Evolutionary conservation across 2,888 invertebrate species (phyloP).

Genomic region (Tricholauxania praeusta): DNA sequence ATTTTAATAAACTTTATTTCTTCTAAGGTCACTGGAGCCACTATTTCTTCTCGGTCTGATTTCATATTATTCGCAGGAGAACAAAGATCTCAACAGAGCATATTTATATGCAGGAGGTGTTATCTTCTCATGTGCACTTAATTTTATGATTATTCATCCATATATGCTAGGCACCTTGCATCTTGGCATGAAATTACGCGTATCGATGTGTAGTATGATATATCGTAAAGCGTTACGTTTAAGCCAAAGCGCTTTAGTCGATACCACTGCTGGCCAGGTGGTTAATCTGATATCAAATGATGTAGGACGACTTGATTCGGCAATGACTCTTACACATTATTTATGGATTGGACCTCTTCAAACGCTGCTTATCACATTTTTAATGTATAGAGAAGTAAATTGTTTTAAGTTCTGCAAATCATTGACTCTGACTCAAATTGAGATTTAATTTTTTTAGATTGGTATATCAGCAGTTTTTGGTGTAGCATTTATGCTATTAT

Average conservation of each 20-base stretch:
- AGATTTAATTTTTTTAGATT: no score
- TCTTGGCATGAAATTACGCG: conserved; percentile 77
- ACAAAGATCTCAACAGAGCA: conserved; percentile 70
- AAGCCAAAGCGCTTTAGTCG: conserved; percentile 79
- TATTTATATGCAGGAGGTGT: conserved; percentile 82
- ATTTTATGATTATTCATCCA: no score
- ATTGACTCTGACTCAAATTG: no score
- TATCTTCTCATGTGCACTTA: conserved; percentile 79
- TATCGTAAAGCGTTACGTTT: conserved; percentile 77
- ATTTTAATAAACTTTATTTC: background rate
- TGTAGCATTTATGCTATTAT: no score
- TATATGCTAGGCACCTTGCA: conserved; percentile 83
- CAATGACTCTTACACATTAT: no score
- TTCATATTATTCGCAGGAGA: conserved; percentile 70
- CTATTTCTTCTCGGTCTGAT: conserved; percentile 75
- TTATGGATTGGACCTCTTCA: no score
- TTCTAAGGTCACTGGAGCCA: conserved; percentile 74
- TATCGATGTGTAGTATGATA: conserved; percentile 77
- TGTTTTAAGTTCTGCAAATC: no score
- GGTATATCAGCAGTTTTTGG: no score
- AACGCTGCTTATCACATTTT: no score
- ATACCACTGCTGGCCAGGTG: conserved; percentile 84
- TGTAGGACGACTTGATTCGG: no score
- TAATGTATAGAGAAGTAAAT: no score
- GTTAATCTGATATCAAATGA: no score